A percentile compares a stretch with the other conserved stretches of the same genome.
Conservation (phyloP, 2,797 vertebrate genomes). For the Danio jaintianensis region DNA sequence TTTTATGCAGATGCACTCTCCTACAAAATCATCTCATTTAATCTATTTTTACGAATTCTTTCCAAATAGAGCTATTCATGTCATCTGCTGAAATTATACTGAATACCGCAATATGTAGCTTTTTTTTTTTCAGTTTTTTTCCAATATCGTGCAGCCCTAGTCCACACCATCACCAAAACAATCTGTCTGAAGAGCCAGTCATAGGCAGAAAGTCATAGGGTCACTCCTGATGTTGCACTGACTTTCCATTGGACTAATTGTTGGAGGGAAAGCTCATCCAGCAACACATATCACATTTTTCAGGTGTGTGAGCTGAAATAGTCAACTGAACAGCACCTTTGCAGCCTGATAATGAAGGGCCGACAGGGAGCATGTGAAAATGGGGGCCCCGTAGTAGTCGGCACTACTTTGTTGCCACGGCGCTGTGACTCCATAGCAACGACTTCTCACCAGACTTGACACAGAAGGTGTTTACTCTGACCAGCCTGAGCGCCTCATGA, state of each 20-base stretch:
- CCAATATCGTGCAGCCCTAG: no score
- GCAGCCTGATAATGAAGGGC: slow-evolving; percentile 43
- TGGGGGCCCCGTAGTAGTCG: slow-evolving; percentile 25
- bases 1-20: no score
- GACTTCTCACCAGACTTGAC: slow-evolving; percentile 61
- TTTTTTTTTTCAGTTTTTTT: no score
- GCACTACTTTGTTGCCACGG: slow-evolving; percentile 58
- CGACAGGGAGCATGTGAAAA: slow-evolving; percentile 44
- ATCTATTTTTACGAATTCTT: no score
- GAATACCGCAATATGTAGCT: no score
- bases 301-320: slow-evolving; percentile 3
- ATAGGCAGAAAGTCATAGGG: not conserved
- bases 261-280: not conserved
- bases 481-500: slow-evolving; percentile 68
- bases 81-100: no score
- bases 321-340: slow-evolving; percentile 1
- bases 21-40: no score
- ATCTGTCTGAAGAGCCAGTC: no score
- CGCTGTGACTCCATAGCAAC: slow-evolving; percentile 63
- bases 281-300: not conserved
- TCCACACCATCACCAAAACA: no score
- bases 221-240: not conserved
- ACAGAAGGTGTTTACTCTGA: slow-evolving; percentile 69
- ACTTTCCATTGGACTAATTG: not conserved
- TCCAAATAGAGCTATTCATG: no score